These are phyloP conservation scores for Battus philenor DNA, from an alignment of 1,140 invertebrate species.

Conservation along the genomic window DNA sequence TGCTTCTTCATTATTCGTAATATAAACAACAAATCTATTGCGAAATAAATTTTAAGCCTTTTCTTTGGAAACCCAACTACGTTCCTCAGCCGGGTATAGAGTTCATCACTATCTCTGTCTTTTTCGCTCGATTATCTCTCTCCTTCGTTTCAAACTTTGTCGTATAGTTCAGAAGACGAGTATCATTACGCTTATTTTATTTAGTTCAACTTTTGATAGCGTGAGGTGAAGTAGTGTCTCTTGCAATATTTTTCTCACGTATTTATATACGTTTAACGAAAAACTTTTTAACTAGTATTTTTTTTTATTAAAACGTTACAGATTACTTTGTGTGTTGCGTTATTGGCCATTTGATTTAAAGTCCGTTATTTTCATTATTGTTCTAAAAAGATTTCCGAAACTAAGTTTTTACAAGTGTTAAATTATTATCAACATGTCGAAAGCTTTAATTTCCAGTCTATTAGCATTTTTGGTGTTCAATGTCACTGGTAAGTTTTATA, in stretches of 20 bases:
- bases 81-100: too few species aligned
- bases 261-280: conserved; percentile 5
- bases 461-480: conserved; percentile 5
- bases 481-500: conserved; percentile 11
- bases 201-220: conserved; percentile 8
- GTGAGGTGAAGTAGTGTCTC: conserved; percentile 1
- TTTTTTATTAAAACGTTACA: too few species aligned
- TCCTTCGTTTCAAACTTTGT: conserved; percentile 9
- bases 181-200: not conserved
- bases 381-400: too few species aligned
- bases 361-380: too few species aligned
- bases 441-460: conserved; percentile 10
- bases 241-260: conserved; percentile 3
- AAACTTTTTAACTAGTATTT: conserved; percentile 5
- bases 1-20: too few species aligned
- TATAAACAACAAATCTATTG: too few species aligned
- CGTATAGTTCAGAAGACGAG: not conserved
- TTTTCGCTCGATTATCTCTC: not conserved
- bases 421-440: conserved; percentile 11
- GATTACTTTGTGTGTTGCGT: too few species aligned
- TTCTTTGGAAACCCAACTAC: too few species aligned
- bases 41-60: too few species aligned
- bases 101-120: conserved; percentile 2
- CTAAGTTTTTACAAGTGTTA: conserved; percentile 3
- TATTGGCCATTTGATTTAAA: too few species aligned